Percentiles rank a stretch among this genome's conserved stretches.
Conservation (phyloP, 1,140 invertebrate species). For the Oedothorax gibbosus region DNA sequence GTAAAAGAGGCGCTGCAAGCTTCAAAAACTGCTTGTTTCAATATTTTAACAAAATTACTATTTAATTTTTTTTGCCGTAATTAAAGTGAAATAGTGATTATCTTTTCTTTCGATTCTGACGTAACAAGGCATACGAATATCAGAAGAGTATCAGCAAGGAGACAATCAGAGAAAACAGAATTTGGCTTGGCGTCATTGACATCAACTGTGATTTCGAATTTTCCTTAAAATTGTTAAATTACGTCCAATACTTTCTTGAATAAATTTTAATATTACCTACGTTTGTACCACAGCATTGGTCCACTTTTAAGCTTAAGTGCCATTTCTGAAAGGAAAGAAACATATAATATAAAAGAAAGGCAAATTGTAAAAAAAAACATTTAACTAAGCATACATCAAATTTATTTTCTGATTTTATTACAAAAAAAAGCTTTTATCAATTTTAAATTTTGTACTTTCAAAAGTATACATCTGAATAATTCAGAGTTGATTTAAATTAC, state of each 20-base stretch:
- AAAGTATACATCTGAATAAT: not conserved
- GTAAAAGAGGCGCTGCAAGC: too few relatives aligned
- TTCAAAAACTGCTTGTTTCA: too few relatives aligned
- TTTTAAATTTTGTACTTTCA: not conserved
- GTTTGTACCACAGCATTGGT: conserved; percentile 49
- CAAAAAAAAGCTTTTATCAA: not conserved
- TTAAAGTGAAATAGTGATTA: too few relatives aligned
- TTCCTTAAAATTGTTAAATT: not conserved
- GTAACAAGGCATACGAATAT: too few relatives aligned
- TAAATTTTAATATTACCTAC: conserved; percentile 30
- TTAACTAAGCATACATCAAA: not conserved
- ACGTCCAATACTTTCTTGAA: not conserved
- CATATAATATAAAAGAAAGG: not conserved
- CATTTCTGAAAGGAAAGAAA: conserved; percentile 45
- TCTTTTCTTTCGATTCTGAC: too few relatives aligned
- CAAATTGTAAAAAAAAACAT: not conserved
- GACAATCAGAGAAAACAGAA: not conserved
- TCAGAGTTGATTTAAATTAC: not conserved
- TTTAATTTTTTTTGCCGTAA: too few relatives aligned
- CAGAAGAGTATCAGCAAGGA: not conserved
- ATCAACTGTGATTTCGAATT: not conserved
- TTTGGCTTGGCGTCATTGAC: not conserved
- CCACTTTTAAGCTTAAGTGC: conserved; percentile 51
- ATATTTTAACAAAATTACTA: too few relatives aligned
- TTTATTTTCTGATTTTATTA: not conserved